These are phyloP conservation scores for Callimorpha dominula DNA, from an alignment of 2,888 invertebrate species.

Conservation along the genomic window DNA sequence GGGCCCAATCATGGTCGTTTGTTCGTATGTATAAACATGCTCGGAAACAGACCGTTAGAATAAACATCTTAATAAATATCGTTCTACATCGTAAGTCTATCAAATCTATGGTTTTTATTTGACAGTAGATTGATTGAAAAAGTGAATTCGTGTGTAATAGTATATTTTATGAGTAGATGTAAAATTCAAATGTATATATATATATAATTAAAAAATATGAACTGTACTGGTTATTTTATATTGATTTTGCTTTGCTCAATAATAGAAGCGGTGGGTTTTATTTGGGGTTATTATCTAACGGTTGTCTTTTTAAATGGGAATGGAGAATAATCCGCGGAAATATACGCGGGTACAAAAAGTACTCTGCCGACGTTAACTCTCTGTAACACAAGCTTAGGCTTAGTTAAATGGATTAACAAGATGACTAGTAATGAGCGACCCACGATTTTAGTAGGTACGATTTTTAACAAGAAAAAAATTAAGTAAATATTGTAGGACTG, in stretches of 20 bases:
- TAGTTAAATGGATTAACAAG: too few relatives aligned
- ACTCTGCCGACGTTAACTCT: too few relatives aligned
- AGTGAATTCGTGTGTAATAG: conserved; percentile 22
- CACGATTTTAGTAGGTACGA: too few relatives aligned
- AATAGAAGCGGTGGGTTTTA: background rate
- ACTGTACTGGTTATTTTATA: conserved; percentile 11
- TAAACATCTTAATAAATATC: conserved; percentile 49
- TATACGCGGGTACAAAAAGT: too few relatives aligned
- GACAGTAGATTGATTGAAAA: conserved; percentile 29
- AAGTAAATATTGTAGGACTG: too few relatives aligned
- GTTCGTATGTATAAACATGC: conserved; percentile 45
- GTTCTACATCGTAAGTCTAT: conserved; percentile 36
- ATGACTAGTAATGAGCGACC: too few relatives aligned
- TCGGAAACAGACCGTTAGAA: conserved; percentile 42
- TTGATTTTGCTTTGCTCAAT: background rate
- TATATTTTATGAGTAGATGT: conserved; percentile 40
- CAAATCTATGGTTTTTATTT: conserved; percentile 25
- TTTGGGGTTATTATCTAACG: background rate
- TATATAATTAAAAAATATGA: conserved; percentile 11
- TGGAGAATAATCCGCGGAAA: too few relatives aligned
- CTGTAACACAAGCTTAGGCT: too few relatives aligned
- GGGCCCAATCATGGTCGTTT: conserved; percentile 48
- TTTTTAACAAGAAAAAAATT: too few relatives aligned
- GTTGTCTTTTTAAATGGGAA: too few relatives aligned
- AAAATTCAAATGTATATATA: conserved; percentile 10